phyloP scores from a whole-genome alignment of 2,888 invertebrate species.

The Falcaria lacertinaria region DNA sequence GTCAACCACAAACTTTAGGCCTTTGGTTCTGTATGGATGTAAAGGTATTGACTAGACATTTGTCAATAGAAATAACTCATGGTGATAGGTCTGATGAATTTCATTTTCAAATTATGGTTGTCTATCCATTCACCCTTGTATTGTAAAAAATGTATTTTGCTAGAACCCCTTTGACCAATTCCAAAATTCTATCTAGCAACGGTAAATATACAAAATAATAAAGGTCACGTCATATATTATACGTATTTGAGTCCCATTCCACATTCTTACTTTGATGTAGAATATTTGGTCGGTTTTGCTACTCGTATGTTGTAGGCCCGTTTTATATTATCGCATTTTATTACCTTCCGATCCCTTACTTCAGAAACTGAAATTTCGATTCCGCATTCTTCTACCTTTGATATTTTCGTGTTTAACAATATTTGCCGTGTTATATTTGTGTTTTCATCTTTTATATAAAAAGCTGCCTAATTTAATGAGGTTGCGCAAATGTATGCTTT shows the following conservation, averaged over 20 bases:
- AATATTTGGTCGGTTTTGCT: conserved; percentile 1
- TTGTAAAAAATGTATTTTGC: background rate
- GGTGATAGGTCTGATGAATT: too few relatives aligned
- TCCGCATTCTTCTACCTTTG: background rate
- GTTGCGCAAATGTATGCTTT: background rate
- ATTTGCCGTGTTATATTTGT: background rate
- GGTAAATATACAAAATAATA: background rate
- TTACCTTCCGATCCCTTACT: background rate
- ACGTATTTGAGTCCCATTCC: conserved; percentile 1
- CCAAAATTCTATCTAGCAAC: background rate
- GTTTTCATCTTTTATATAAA: background rate
- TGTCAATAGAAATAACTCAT: too few relatives aligned
- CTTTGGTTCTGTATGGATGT: too few relatives aligned
- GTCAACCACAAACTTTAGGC: too few relatives aligned
- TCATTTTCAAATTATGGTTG: too few relatives aligned
- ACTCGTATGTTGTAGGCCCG: background rate
- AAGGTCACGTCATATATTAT: conserved; percentile 2
- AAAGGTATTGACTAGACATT: too few relatives aligned
- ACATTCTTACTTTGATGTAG: conserved; percentile 1
- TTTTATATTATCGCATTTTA: background rate
- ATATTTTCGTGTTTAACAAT: background rate
- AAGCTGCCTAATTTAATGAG: background rate
- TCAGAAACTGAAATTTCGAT: background rate
- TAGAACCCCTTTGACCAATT: background rate
- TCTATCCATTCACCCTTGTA: too few relatives aligned